Base-by-base conservation (phyloP, 2,113 vertebrate species). In the Sakesphorus luctuosus region DNA sequence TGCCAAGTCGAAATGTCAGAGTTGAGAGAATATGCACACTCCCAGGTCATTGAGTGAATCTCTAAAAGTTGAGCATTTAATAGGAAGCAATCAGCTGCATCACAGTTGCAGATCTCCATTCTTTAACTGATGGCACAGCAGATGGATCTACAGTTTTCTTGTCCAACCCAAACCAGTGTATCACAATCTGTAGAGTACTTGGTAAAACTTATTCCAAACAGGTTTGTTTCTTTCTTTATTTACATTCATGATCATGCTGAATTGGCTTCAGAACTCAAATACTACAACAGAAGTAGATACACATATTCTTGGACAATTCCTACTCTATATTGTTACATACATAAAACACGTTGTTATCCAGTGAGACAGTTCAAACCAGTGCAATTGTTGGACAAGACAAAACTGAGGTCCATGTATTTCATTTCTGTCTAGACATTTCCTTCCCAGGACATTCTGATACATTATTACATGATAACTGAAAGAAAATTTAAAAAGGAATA, bases 1-100 rank as follows among this genome's bases (percentile, higher is more conserved):
- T 90, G 81, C 87, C 78, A 87, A 84, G 72, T 12, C 83, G 77
- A 92, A 96, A 69, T 91, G 80, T 87, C 74, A 75, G 56, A 66
- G 33, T 62, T 95, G 55, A 33, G 75, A 91, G 47, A 81, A 74
- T 49, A 24, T 59, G 56, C 47, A 66, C 0, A 7, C 23, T 96
- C 29, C 44, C 43, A 50, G 76, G 80, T 84, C 76, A 65, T 6
- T 74, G 31, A 62, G 38, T 67, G 66, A 94, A 24, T 86, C 66
- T 78, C 49, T 79, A 38, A 20, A 83, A 94, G 44, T 49, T 87
- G 67, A 68, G 44, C 44, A 10, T 93, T 84, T 86, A 89, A 75
- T 78, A 72, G 56, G 36, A 93, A 72, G 40, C 56, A 82, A 92
- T 83, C 72, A 83, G 28, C 61, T 95, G 69, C 23, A 20, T 82